Conservation (phyloP, 1,140 invertebrate genomes). For the Phymastichus coffea region DNA sequence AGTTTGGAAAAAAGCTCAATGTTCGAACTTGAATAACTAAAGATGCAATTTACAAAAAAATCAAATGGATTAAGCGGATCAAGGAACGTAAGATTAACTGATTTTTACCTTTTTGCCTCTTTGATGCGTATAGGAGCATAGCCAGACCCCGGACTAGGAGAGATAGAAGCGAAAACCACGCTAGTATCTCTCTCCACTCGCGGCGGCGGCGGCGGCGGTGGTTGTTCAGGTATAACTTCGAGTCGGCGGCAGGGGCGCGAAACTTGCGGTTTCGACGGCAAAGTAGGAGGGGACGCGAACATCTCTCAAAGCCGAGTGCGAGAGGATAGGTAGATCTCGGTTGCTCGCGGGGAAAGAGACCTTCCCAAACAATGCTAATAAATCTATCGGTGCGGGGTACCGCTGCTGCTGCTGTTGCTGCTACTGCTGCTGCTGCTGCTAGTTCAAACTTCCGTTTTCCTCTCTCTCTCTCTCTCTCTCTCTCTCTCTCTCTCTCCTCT, state of each 20-base stretch:
- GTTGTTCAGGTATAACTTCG: constrained; percentile 20
- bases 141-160: too few species aligned
- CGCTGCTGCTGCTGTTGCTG: neutral
- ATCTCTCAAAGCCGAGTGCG: constrained; percentile 6
- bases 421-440: too few species aligned
- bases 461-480: neutral
- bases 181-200: constrained; percentile 7
- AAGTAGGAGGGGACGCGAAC: neutral
- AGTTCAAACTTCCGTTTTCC: constrained; percentile 20
- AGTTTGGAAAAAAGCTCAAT: too few species aligned
- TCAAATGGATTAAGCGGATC: too few species aligned
- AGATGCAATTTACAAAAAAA: too few species aligned
- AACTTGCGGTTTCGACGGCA: constrained; percentile 20
- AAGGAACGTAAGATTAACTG: too few species aligned
- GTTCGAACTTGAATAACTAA: too few species aligned
- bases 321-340: neutral
- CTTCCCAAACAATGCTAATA: constrained; percentile 30
- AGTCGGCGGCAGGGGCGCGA: constrained; percentile 16
- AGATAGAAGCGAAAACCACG: neutral
- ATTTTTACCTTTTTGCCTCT: too few species aligned
- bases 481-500: neutral
- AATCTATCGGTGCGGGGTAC: constrained; percentile 19
- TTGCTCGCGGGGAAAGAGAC: constrained; percentile 13
- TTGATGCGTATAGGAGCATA: too few species aligned
- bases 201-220: neutral